These are phyloP conservation scores for Rhingia campestris DNA, from an alignment of 2,888 invertebrate species.

Conservation along the genomic window DNA sequence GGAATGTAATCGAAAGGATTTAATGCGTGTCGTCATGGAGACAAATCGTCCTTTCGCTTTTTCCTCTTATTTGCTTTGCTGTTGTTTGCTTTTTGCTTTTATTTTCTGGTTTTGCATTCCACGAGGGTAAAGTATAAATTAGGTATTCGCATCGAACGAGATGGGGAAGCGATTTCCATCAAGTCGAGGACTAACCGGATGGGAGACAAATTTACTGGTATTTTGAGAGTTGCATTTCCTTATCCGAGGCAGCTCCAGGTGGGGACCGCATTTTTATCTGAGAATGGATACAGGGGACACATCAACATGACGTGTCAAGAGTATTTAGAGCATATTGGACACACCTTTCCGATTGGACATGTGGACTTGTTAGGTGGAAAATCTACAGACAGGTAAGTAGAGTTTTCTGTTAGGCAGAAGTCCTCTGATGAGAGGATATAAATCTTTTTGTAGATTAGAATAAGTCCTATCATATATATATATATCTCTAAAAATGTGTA, in stretches of 20 bases:
- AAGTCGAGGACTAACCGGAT: neutral
- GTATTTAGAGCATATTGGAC: conserved; percentile 34
- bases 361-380: neutral
- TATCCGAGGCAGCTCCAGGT: conserved; percentile 5
- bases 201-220: conserved; percentile 6
- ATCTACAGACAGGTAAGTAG: neutral
- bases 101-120: conserved; percentile 49
- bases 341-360: conserved; percentile 17
- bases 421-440: too few species aligned
- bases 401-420: too few species aligned
- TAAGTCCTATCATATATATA: too few species aligned
- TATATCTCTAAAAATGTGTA: too few species aligned
- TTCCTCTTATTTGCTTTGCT: conserved; percentile 3
- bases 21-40: conserved; percentile 56
- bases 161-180: conserved; percentile 21
- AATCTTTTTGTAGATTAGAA: too few species aligned
- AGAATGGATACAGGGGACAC: conserved; percentile 31
- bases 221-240: conserved; percentile 12
- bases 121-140: conserved; percentile 24
- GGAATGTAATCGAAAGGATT: conserved; percentile 71
- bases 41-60: conserved; percentile 72
- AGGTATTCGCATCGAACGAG: conserved; percentile 8
- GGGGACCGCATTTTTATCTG: conserved; percentile 14
- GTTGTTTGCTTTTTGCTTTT: neutral
- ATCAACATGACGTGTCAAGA: conserved; percentile 38